Conservation (phyloP, 2,113 vertebrate genomes). For the Oncorhynchus tshawytscha region DNA sequence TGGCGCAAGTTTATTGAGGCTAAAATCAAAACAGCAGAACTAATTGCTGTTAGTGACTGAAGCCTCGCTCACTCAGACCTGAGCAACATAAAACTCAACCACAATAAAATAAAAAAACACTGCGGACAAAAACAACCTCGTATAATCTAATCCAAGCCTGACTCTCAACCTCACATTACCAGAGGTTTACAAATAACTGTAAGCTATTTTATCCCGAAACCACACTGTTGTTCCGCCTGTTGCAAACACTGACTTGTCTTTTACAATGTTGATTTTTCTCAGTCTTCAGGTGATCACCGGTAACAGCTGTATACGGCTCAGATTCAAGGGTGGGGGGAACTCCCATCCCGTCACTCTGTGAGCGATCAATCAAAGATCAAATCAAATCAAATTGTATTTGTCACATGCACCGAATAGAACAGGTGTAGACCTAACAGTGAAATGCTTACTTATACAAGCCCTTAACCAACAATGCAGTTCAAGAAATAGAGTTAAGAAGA, state of each 20-base stretch:
- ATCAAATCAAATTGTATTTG: too few species aligned
- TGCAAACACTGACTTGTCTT: background rate
- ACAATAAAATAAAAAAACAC: background rate
- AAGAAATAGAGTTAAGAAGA: too few species aligned
- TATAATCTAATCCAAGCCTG: background rate
- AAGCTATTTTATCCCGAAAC: background rate
- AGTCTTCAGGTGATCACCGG: background rate
- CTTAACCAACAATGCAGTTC: too few species aligned
- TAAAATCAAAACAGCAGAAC: conserved; percentile 2
- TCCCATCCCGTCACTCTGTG: background rate
- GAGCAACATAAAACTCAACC: background rate
- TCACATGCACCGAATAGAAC: too few species aligned
- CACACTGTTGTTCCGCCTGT: background rate
- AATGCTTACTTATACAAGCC: too few species aligned
- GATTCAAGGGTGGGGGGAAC: background rate
- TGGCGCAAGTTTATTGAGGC: background rate
- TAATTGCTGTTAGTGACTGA: background rate
- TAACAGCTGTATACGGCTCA: background rate
- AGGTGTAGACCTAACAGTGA: too few species aligned
- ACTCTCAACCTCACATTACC: background rate
- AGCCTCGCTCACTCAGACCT: background rate
- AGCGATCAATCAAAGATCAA: background rate
- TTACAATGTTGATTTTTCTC: background rate
- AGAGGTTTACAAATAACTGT: background rate
- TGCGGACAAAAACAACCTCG: background rate